Percentiles rank a stretch among this genome's conserved stretches.
Evolutionary conservation across 2,888 invertebrate genomes (phyloP).

Genomic region (Mimas tiliae): DNA sequence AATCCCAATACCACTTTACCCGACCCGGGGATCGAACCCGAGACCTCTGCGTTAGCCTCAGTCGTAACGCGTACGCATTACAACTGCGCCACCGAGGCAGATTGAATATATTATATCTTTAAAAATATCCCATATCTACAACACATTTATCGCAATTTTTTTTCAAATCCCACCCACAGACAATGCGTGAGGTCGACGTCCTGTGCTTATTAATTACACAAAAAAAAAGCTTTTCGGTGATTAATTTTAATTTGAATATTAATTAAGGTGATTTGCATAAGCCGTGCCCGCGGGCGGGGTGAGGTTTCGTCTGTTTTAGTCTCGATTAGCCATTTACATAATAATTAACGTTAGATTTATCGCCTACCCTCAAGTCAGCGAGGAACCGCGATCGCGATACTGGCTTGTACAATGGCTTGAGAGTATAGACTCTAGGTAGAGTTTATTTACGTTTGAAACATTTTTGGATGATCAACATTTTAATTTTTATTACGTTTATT

Average conservation of each 20-base stretch:
- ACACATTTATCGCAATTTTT: too few relatives aligned
- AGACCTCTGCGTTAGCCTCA: too few relatives aligned
- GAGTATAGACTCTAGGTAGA: neutral
- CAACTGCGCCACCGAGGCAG: too few relatives aligned
- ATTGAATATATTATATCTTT: too few relatives aligned
- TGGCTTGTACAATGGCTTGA: neutral
- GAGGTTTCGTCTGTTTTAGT: constrained; percentile 10
- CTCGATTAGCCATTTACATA: constrained; percentile 18
- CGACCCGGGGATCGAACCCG: too few relatives aligned
- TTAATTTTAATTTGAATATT: constrained; percentile 19
- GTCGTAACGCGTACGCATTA: too few relatives aligned
- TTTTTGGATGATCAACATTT: neutral
- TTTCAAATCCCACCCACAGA: too few relatives aligned
- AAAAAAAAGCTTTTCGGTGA: neutral
- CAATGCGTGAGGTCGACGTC: neutral
- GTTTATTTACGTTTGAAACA: neutral
- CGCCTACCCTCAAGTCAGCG: neutral
- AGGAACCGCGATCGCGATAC: neutral
- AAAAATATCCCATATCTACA: too few relatives aligned
- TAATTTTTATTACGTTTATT: neutral
- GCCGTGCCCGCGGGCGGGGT: neutral
- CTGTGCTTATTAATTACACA: neutral
- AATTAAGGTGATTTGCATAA: constrained; percentile 17
- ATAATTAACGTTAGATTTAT: constrained; percentile 18
- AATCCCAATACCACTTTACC: too few relatives aligned